Base-by-base conservation (phyloP, 2,797 vertebrate species). In the Prionace glauca region DNA sequence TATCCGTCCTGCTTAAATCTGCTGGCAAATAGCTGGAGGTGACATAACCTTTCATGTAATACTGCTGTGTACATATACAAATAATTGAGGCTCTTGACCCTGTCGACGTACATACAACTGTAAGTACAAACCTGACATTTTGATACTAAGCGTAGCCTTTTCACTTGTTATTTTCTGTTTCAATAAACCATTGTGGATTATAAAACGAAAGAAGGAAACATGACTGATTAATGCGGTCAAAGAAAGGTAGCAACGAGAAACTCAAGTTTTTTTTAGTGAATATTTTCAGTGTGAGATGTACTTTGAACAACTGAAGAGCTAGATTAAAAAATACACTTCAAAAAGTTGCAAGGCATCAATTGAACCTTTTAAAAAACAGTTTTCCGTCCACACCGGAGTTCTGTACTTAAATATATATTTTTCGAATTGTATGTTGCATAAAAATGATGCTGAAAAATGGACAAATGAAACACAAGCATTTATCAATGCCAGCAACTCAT, bases 61-160 rank as follows among this genome's bases (percentile, higher is more conserved):
- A 97, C 97, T 98, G 97, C 98, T 97, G 98, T 98, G 98, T 98
- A 98, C 98, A 98, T 98, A 99, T 98, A 99, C 99, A 99, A 99
- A 99, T 99, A 99, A 99, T 99, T 99, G 98, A 99, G 98, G 98
- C 99, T 98, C 98, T 99, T 99, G 99, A 99, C 99, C 99, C 98
- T 98, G 98, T 98, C 98, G 97, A 97, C 97, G 98, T 97, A 98
- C 98, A 98, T 98, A 98, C 97, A 98, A 98, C 98, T 98, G 98
- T 99, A 99, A 99, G 98, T 99, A 99, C 99, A 99, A 99, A 98
- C 98, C 98, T 99, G 99, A 99, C 99, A 99, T 99, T 99, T 99
- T 98, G 98, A 99, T 99, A 98, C 98, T 96, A 98, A 99, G 98
- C 97, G 98, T 96, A 98, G 98, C 98, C 98, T 98, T 98, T 98